These are phyloP conservation scores for Semnornis frantzii DNA, from an alignment of 2,113 vertebrate species.

Conservation along the genomic window DNA sequence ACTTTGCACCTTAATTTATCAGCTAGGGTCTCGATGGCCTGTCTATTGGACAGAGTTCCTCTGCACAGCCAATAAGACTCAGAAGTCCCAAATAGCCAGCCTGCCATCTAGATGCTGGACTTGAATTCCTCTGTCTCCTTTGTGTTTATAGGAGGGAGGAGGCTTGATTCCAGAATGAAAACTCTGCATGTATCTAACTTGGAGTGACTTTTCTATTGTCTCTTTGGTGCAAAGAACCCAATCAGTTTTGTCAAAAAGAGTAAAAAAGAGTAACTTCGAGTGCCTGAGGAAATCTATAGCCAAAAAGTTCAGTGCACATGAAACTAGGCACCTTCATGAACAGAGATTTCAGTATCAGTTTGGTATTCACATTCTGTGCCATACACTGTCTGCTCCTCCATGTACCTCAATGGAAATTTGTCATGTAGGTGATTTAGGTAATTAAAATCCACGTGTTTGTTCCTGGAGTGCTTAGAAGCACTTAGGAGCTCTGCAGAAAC, in stretches of 20 bases:
- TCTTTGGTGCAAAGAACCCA: neutral
- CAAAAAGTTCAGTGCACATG: neutral
- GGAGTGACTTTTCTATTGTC: neutral
- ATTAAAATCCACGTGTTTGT: neutral
- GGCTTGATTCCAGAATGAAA: neutral
- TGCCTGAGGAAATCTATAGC: neutral
- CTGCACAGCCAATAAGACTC: neutral
- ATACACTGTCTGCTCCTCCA: neutral
- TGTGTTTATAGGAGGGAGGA: fast-evolving
- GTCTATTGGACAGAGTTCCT: neutral
- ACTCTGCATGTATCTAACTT: neutral
- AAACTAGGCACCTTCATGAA: neutral
- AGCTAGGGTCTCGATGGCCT: neutral
- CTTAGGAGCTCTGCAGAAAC: neutral
- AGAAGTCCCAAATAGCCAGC: neutral
- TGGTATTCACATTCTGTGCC: neutral
- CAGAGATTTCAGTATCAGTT: neutral
- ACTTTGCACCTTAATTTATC: neutral
- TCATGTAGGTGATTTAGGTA: neutral
- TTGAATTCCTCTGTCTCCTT: neutral
- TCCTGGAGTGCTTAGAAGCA: neutral
- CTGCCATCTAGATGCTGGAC: neutral
- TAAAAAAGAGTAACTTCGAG: neutral
- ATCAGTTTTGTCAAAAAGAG: neutral
- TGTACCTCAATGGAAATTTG: neutral